Evolutionary conservation across 92 coral and sea anemone genomes (phyloP).

Genomic region (Epizoanthus scotinus): DNA sequence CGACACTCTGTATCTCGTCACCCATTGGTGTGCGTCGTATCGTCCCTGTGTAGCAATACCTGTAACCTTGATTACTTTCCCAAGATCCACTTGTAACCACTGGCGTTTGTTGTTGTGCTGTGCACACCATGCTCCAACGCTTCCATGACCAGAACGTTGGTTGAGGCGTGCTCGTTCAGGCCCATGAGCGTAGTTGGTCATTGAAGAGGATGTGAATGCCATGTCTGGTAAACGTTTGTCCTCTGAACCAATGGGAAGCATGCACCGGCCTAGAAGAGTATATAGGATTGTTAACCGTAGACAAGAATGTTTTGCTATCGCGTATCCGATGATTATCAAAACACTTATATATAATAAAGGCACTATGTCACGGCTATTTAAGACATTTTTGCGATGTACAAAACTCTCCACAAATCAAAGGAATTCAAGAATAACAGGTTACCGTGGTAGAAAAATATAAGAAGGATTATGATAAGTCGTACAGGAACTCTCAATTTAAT

Average conservation of each 20-base stretch:
- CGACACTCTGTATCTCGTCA: conserved; percentile 50
- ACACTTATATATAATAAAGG: too few species aligned
- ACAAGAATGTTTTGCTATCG: too few species aligned
- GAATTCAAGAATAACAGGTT: too few species aligned
- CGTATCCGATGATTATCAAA: too few species aligned
- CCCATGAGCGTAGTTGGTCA: conserved; percentile 67
- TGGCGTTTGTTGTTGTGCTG: conserved; percentile 47
- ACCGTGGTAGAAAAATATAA: too few species aligned
- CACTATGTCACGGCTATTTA: too few species aligned
- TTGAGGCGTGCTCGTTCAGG: conserved; percentile 82
- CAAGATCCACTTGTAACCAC: conserved; percentile 72
- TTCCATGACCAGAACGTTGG: conserved; percentile 61
- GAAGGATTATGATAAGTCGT: too few species aligned
- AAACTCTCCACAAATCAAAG: too few species aligned
- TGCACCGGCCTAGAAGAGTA: conserved; percentile 56
- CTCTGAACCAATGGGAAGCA: conserved; percentile 80
- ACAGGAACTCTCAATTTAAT: too few species aligned
- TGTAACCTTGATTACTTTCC: conserved; percentile 63
- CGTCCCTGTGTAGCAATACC: conserved; percentile 87
- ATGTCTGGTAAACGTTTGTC: conserved; percentile 61
- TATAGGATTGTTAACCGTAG: not conserved
- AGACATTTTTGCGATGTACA: too few species aligned
- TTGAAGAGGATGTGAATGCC: conserved; percentile 61
- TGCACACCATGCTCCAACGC: conserved; percentile 76
- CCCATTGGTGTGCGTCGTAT: conserved; percentile 60